Evolutionary conservation across 2,888 invertebrate species (phyloP), one percentile per base, ranked within the genome.

Genomic region (Drosophila heteroneura): DNA sequence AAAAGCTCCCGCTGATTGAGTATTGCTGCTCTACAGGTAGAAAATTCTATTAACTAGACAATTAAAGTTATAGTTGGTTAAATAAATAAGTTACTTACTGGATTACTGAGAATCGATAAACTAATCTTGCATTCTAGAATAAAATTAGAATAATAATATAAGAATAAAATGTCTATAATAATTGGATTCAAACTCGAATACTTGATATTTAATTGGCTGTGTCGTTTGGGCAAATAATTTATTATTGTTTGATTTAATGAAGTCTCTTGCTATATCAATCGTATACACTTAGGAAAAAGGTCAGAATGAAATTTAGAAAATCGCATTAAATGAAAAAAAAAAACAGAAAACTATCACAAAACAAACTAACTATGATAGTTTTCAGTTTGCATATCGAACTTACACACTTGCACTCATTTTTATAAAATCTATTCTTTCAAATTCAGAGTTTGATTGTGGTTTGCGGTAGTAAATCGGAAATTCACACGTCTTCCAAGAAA

Each of bases 1-100:
- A 61, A 39, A 51, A 51, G 41, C 52, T 51, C 6, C 37, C 35
- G 6, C 41, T 56, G 73, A 65, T 76, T 78, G 61, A 44, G 28
- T 41, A 26, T 52, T 32, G 33, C 26, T 28, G 9, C 33, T 52
- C 12, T 22, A 41, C 28, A 76, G 59, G 30, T 63, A 49, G 54
- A 63, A 26, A 49, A 53, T 52, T 56, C 49, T 32, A 49, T 49
- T 56, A 47, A 54, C 30, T 35, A 22, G 10, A 26, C 58, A 58
- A 58, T 44, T 58, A 58, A 32, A 44, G 44, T 32, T 6, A 41
- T 30, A 57, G n/a, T 16, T 30, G 30, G n/a, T n/a, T 57, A n/a
- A 41, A 22, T 39, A 58, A 58, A 41, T 58, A 41, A 30, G 14
- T 19, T 37, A 35, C 19, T 22, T 26, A 10, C 22, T 19, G 26